A percentile compares a stretch with the other conserved stretches of the same genome.
Evolutionary conservation across 2,888 invertebrate genomes (phyloP).

Genomic region (Zele albiditarsus): DNA sequence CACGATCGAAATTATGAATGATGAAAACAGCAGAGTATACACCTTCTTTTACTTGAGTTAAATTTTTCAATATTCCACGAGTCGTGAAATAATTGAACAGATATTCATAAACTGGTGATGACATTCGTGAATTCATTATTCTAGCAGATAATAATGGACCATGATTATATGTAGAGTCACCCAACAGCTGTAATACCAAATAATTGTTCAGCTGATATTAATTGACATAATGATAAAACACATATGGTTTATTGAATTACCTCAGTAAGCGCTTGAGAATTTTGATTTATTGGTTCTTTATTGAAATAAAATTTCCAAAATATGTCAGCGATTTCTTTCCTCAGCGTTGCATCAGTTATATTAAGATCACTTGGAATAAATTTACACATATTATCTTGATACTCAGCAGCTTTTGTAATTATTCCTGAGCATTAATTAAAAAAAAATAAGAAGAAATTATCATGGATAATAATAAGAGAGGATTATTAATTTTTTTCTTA

Average conservation of each 20-base stretch:
- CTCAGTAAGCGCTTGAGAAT: constrained; percentile 48
- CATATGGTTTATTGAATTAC: neutral
- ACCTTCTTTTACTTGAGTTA: constrained; percentile 57
- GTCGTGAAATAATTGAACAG: constrained; percentile 58
- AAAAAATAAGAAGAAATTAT: neutral
- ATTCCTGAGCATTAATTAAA: constrained; percentile 45
- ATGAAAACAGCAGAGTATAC: constrained; percentile 26
- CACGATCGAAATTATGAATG: neutral
- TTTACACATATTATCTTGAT: constrained; percentile 62
- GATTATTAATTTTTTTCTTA: neutral
- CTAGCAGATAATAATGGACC: constrained; percentile 56
- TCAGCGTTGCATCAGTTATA: constrained; percentile 57
- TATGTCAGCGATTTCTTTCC: constrained; percentile 53
- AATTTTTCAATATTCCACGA: constrained; percentile 60
- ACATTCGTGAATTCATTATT: constrained; percentile 57
- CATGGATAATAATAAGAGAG: neutral
- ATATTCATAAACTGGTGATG: constrained; percentile 62
- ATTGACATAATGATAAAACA: neutral
- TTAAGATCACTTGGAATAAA: constrained; percentile 65
- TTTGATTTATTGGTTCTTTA: constrained; percentile 58
- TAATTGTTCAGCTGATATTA: neutral
- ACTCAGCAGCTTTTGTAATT: constrained; percentile 53
- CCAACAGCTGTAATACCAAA: neutral
- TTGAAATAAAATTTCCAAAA: constrained; percentile 62
- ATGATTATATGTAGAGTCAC: constrained; percentile 55